A percentile compares a stretch with the other conserved stretches of the same genome.
Evolutionary conservation across 2,113 vertebrate species (phyloP).

Genomic region (Sylvilagus bachmani): DNA sequence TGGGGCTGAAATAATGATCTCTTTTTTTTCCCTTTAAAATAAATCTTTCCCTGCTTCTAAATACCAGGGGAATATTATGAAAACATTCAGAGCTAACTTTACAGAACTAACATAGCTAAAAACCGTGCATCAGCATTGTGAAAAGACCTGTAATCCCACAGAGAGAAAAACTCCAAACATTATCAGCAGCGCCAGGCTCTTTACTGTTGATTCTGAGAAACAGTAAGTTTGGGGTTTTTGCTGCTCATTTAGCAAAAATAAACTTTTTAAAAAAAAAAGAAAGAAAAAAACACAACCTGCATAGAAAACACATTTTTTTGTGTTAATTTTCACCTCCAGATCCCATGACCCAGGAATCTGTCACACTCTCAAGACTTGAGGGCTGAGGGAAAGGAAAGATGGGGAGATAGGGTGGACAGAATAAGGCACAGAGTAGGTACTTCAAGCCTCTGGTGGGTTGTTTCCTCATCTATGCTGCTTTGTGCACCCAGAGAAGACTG

Average conservation of each 20-base stretch:
- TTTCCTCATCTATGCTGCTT: neutral
- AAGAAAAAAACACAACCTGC: neutral
- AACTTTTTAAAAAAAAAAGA: slow-evolving; percentile 20
- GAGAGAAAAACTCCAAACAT: slow-evolving; percentile 72
- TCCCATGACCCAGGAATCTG: neutral
- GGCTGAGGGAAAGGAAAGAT: rapidly evolving
- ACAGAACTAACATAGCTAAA: slow-evolving; percentile 79
- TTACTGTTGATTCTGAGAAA: slow-evolving; percentile 74
- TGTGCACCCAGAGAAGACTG: neutral
- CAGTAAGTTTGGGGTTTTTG: slow-evolving; percentile 60
- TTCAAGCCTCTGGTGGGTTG: neutral
- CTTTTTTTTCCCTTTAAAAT: slow-evolving; percentile 79
- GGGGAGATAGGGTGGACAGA: rapidly evolving
- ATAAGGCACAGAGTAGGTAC: neutral
- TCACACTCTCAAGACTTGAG: neutral
- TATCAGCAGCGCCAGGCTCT: slow-evolving; percentile 61
- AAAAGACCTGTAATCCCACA: slow-evolving; percentile 71
- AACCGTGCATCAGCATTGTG: slow-evolving; percentile 77
- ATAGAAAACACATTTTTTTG: neutral
- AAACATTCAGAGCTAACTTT: slow-evolving; percentile 84
- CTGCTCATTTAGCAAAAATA: slow-evolving; percentile 72
- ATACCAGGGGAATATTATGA: slow-evolving; percentile 81
- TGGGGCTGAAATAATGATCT: slow-evolving; percentile 83
- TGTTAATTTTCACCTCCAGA: neutral
- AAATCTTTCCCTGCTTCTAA: slow-evolving; percentile 80